Conservation (phyloP, 2,797 vertebrate species). For the Pseudocheirus occidentalis region DNA sequence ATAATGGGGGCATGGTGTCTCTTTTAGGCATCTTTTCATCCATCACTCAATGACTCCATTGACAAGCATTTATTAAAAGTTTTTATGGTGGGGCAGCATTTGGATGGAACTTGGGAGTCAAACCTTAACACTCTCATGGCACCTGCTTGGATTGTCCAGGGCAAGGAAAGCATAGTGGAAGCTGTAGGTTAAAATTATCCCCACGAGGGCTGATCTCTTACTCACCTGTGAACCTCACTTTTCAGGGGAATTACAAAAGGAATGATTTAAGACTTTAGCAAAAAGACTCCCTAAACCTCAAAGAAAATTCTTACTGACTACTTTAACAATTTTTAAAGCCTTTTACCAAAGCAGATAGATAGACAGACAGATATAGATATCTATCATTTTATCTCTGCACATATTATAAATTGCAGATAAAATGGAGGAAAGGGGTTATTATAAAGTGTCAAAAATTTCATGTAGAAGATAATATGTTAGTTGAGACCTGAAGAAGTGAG, state of each 20-base stretch:
- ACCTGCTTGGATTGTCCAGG: not conserved
- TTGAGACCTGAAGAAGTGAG: no score
- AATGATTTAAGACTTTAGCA: not conserved
- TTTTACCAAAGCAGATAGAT: not conserved
- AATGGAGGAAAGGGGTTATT: no score
- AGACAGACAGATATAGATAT: not conserved
- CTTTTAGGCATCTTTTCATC: not conserved
- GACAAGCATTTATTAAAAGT: not conserved
- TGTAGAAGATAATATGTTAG: no score
- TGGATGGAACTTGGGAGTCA: not conserved
- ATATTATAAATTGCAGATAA: no score
- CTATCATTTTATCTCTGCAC: not conserved
- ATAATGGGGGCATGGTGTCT: not conserved
- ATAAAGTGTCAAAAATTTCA: no score
- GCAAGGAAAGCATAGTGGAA: not conserved
- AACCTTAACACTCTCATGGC: not conserved
- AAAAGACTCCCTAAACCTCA: not conserved
- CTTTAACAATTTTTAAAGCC: not conserved
- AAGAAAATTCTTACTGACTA: not conserved
- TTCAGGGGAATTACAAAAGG: not conserved
- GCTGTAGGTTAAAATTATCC: not conserved
- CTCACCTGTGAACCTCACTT: not conserved
- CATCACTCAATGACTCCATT: not conserved
- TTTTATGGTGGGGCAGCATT: not conserved
- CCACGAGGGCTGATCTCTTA: not conserved